These are phyloP conservation scores for Diplosoma virens DNA, from an alignment of 23 tunicate genomes.

Conservation along the genomic window DNA sequence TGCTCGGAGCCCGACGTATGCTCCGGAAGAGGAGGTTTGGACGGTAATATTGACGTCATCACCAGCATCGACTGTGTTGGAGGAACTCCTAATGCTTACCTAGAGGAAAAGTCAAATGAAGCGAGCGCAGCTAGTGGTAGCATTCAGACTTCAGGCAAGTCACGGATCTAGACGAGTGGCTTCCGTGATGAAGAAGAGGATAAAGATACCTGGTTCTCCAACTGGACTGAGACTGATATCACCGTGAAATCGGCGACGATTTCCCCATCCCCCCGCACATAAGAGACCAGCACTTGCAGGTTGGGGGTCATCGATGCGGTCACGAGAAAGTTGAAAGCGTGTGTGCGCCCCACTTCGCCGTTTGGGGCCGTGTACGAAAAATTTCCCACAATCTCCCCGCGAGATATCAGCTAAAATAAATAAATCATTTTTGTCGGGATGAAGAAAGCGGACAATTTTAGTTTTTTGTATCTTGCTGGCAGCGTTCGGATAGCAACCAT, in stretches of 20 bases:
- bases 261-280: conserved; percentile 66
- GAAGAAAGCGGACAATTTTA: too few species aligned
- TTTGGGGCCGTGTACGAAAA: neutral
- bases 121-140: too few species aligned
- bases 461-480: too few species aligned
- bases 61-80: conserved; percentile 67
- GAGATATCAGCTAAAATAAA: conserved; percentile 45
- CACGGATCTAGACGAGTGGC: neutral
- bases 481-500: too few species aligned
- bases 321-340: conserved; percentile 35
- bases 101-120: too few species aligned
- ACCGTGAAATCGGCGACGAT: conserved; percentile 70
- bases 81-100: conserved; percentile 39
- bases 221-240: conserved; percentile 40
- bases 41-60: conserved; percentile 60
- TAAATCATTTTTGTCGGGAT: neutral
- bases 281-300: conserved; percentile 55
- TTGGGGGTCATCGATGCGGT: conserved; percentile 59
- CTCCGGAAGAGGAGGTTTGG: conserved; percentile 36
- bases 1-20: conserved; percentile 71
- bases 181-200: too few species aligned
- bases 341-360: conserved; percentile 24
- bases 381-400: conserved; percentile 37
- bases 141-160: too few species aligned
- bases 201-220: conserved; percentile 90